Base-by-base conservation (phyloP, 1,140 invertebrate genomes). In the Lepidostoma basale region DNA sequence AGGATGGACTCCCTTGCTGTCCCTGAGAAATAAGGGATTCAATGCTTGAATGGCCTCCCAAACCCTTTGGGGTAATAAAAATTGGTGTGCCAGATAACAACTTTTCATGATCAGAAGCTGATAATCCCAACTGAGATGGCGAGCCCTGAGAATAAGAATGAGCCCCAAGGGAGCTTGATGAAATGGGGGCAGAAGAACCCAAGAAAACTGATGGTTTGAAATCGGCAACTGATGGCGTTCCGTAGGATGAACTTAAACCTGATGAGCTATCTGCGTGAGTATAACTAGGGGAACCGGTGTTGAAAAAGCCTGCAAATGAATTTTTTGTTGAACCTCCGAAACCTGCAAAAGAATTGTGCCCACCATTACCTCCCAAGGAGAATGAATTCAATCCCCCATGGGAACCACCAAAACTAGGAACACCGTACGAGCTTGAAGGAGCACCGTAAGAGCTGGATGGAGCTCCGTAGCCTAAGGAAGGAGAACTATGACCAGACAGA, bases 131-230 rank as follows among this genome's bases (percentile, higher is more conserved):
- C 26, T 56, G 52, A 62, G 44, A 54, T 18, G 49, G 25, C 16
- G 49, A 25, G 12, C 49, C 33, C 9, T 28, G 45, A 3, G 62
- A 65, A 33, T 20, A 28, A 8, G 56, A 58, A 40, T 44, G 26
- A 14, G 12, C 10, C 45, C 67, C 63, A 28, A 67, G 54, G 12
- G 62, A 60, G n/a, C 33, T 42, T 3, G 54, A 65, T 6, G 67
- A 39, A 36, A 52, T 25, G 3, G 39, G 18, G 26, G 49, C 60
- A 40, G 65, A 64, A 36, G 70, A 73, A 62, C 70, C 70, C 6
- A 73, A 40, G 58, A 67, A 73, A 6, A 69, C 67, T 3, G 70
- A 73, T 22, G 70, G 70, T 39, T 69, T 73, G 25, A 73, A 73
- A 30, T 56, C 18, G 9, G 6, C n/a, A 4, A 18, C 18, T n/a